Conservation (phyloP, 2,888 invertebrate genomes). For the Blomia tropicalis region DNA sequence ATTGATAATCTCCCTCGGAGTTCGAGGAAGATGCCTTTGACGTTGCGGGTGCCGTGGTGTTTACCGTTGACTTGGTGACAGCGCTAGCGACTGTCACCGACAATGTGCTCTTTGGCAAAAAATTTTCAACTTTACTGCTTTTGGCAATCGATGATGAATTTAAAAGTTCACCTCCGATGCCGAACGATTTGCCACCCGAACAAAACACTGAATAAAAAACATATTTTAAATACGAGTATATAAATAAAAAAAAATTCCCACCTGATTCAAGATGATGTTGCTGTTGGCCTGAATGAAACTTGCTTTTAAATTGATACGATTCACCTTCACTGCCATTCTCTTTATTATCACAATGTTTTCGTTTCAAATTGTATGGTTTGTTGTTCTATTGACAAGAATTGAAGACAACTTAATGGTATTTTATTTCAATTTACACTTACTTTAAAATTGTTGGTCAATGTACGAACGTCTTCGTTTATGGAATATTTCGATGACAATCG, state of each 20-base stretch:
- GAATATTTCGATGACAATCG: too few relatives aligned
- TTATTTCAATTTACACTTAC: too few relatives aligned
- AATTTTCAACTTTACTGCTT: background rate
- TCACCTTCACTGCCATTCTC: constrained; percentile 11
- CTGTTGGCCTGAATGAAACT: background rate
- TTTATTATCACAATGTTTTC: constrained; percentile 2
- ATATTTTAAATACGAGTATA: background rate
- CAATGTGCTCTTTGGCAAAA: background rate
- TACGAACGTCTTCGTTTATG: too few relatives aligned
- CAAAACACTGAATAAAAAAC: background rate
- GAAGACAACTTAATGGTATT: too few relatives aligned
- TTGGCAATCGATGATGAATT: background rate
- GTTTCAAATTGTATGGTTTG: background rate
- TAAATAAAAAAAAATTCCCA: background rate
- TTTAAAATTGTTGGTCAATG: too few relatives aligned
- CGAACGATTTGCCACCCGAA: too few relatives aligned
- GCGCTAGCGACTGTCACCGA: background rate
- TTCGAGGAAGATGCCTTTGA: constrained; percentile 52
- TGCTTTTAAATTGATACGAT: background rate
- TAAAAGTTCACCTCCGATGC: background rate
- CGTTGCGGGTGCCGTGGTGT: constrained; percentile 24
- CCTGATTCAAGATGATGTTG: background rate
- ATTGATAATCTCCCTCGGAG: constrained; percentile 91
- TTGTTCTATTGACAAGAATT: background rate
- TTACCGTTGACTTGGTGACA: background rate